These are phyloP conservation scores for Semotilus atromaculatus DNA, from an alignment of 2,797 vertebrate species.

Conservation along the genomic window DNA sequence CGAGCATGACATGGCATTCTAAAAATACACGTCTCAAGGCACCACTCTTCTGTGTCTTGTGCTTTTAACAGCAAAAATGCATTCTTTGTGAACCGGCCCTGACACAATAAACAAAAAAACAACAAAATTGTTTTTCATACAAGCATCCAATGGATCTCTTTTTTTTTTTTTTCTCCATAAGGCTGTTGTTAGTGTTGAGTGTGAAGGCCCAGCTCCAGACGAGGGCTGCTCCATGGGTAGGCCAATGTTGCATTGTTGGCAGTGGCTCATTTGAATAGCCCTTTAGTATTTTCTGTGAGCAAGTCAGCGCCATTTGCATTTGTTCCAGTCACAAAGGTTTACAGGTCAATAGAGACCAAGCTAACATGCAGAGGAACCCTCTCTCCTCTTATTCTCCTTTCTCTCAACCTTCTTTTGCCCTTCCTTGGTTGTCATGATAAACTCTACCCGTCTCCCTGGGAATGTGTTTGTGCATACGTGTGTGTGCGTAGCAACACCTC, in stretches of 20 bases:
- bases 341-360: constrained; percentile 93
- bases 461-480: constrained; percentile 58
- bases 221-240: constrained; percentile 72
- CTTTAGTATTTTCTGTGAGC: constrained; percentile 91
- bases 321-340: constrained; percentile 96
- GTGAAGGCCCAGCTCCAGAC: constrained; percentile 73
- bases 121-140: background rate
- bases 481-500: constrained; percentile 56
- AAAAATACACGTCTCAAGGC: background rate
- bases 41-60: background rate
- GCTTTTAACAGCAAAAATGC: background rate
- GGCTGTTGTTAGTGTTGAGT: constrained; percentile 55
- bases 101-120: background rate
- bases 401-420: constrained; percentile 64
- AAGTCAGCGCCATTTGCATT: constrained; percentile 96
- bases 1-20: background rate
- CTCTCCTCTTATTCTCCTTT: constrained; percentile 61
- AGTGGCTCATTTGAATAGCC: constrained; percentile 88
- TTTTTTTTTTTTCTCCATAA: background rate
- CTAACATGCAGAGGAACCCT: constrained; percentile 81
- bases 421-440: constrained; percentile 83
- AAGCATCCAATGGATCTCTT: background rate
- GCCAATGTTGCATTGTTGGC: constrained; percentile 87
- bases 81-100: background rate
- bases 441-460: constrained; percentile 73